A percentile compares a stretch with the other conserved stretches of the same genome.
Evolutionary conservation across 92 coral and sea anemone species (phyloP).

Genomic region (Parazoanthus darwini): DNA sequence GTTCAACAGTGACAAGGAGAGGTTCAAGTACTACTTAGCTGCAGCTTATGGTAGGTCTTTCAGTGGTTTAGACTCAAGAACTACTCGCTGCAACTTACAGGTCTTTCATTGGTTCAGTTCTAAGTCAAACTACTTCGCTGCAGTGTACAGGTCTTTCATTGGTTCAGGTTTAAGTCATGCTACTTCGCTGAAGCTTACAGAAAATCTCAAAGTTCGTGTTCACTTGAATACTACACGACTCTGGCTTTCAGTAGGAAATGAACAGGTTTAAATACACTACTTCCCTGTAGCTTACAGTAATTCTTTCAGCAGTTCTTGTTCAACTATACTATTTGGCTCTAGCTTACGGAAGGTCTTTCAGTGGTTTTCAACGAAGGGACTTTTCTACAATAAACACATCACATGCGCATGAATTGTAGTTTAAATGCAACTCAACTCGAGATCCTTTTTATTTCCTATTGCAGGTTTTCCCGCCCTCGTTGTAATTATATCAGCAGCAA

Average conservation of each 20-base stretch:
- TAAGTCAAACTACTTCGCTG: neutral
- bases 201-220: neutral
- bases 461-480: conserved; percentile 69
- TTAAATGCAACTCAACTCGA: neutral
- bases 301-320: neutral
- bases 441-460: neutral
- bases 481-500: conserved; percentile 62
- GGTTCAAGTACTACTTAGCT: conserved; percentile 49
- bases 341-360: conserved; percentile 52
- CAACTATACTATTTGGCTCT: conserved; percentile 46
- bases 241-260: too few species aligned
- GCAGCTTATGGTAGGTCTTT: conserved; percentile 61
- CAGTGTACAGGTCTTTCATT: too few species aligned
- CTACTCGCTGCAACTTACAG: too few species aligned
- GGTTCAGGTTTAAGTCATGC: neutral
- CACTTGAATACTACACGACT: too few species aligned
- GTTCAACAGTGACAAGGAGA: conserved; percentile 61
- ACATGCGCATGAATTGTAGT: neutral
- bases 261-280: conserved; percentile 33
- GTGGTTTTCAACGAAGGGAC: neutral
- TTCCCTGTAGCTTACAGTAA: conserved; percentile 63
- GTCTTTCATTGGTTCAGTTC: neutral
- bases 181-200: conserved; percentile 47
- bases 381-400: neutral
- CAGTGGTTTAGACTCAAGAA: neutral